Base-by-base conservation (phyloP, 2,797 vertebrate genomes). In the Gallinago solitaria region DNA sequence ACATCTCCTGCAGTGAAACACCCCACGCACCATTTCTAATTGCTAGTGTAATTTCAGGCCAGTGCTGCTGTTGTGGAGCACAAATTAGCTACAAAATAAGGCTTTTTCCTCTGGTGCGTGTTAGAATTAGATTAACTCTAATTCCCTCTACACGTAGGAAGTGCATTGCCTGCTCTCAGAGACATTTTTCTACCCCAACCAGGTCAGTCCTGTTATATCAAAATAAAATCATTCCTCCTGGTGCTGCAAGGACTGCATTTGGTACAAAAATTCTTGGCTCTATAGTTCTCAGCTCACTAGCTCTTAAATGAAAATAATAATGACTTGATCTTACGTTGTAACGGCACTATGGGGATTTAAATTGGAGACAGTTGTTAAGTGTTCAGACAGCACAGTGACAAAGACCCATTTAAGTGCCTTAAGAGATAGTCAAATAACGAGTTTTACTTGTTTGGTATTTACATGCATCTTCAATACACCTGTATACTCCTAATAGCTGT, bases 291-390 rank as follows among this genome's bases (percentile, higher is more conserved):
- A 93, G 18, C 48, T 85, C 39, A 23, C 63, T 75, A 61, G 27
- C 35, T 77, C 39, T 69, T 80, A 63, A 5, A 77, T 25, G 25
- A 87, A 81, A 95, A 87, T 24, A 89, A 56, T 32, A 28, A 65
- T 61, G 33, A 75, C 14, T 65, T 48, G 33, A 70, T 83, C 93
- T 82, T 94, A 74, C 71, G 54, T 67, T 61, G 23, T 48, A 90
- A 69, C 41, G 63, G 64, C 23, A 37, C 57, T n/a, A n/a, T 5
- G 11, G 64, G 48, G 43, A 79, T 68, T 73, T 82, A 48, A 76
- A 89, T 23, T 18, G 12, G 32, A 17, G 60, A 35, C 1, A 76
- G 39, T 4, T 57, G 11, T 50, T 33, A 92, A 91, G 32, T 7
- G 39, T 37, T 90, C 59, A 84, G 59, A 30, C 30, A 48, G 32